Percentiles rank a stretch among this genome's conserved stretches.
These are phyloP conservation scores for Rhadinocentrus ornatus DNA, from an alignment of 2,797 vertebrate species.

Conservation along the genomic window DNA sequence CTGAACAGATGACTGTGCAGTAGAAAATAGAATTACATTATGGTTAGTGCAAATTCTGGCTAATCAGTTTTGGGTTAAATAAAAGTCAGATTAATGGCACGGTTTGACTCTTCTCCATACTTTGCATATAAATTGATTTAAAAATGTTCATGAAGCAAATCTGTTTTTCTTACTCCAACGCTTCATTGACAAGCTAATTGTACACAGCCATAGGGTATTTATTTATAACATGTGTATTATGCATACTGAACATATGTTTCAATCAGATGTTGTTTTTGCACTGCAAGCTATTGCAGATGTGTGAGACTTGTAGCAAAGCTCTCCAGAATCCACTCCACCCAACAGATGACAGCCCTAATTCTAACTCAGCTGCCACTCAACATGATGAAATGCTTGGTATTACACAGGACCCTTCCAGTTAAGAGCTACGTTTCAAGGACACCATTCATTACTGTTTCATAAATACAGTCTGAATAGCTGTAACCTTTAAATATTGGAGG, in stretches of 20 bases:
- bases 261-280: slow-evolving; percentile 44
- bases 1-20: neutral
- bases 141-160: slow-evolving; percentile 3
- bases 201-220: slow-evolving; percentile 24
- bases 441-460: slow-evolving; percentile 9
- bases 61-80: slow-evolving; percentile 10
- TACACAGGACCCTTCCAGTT: slow-evolving; percentile 6
- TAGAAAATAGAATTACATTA: neutral
- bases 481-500: slow-evolving; percentile 34
- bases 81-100: slow-evolving; percentile 3
- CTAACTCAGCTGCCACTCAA: slow-evolving; percentile 22
- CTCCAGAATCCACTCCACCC: slow-evolving; percentile 11
- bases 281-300: slow-evolving; percentile 31
- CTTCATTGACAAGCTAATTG: slow-evolving; percentile 15
- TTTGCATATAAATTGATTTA: slow-evolving; percentile 19
- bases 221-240: slow-evolving; percentile 34
- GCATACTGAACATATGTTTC: slow-evolving; percentile 42
- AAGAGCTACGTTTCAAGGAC: slow-evolving; percentile 27
- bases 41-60: neutral
- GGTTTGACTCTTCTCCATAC: slow-evolving; percentile 1
- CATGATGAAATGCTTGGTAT: slow-evolving; percentile 22
- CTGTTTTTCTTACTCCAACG: slow-evolving; percentile 15
- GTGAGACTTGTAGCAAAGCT: slow-evolving; percentile 22
- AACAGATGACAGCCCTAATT: slow-evolving; percentile 19
- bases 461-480: slow-evolving; percentile 16